Base-by-base conservation (phyloP, 2,888 invertebrate genomes). In the Aelia acuminata region DNA sequence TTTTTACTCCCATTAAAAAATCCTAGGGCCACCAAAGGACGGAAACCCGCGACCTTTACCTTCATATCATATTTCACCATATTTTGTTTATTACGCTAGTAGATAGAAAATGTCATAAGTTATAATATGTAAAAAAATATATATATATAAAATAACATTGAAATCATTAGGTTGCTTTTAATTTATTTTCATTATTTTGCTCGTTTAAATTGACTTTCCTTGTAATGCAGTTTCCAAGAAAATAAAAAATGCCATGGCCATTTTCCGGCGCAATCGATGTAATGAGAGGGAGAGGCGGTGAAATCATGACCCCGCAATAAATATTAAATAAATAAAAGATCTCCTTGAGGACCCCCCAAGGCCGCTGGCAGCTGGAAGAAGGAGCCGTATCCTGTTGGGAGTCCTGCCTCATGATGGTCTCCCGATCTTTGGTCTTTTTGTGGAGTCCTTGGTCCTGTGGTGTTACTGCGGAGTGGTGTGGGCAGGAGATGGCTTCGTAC, bases 311-410 rank as follows among this genome's bases (percentile, higher is more conserved):
- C 75, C 13, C 35, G 31, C 31, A n/a, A 18, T 39, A 35, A 39
- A 75, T 75, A 75, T 39, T 75, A 75, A 75, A 75, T 35, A 75
- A 75, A 75, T 22, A 75, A 75, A 75, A 39, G 39, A 75, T 20
- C 18, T 53, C 22, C 22, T n/a, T 22, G 53, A 53, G n/a, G 53
- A 53, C 8, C 22, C 10, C 39, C 70, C 31, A 70, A 35, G 70
- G 13, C 35, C 15, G 13, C 15, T 5, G 31, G 4, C n/a, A n/a
- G 15, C 18, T 11, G 26, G 35, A 10, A 10, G 35, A 31, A 70
- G 26, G 31, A 35, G 31, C 26, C 13, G 26, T 26, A 39, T 75
- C 75, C 75, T 75, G 75, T 35, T 75, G 75, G 39, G 8, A 75
- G 20, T 39, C 39, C 75, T 31, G 70, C 3, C 70, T n/a, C n/a